These are phyloP conservation scores for Lochmaea crataegi DNA, from an alignment of 2,888 invertebrate species.

Conservation along the genomic window DNA sequence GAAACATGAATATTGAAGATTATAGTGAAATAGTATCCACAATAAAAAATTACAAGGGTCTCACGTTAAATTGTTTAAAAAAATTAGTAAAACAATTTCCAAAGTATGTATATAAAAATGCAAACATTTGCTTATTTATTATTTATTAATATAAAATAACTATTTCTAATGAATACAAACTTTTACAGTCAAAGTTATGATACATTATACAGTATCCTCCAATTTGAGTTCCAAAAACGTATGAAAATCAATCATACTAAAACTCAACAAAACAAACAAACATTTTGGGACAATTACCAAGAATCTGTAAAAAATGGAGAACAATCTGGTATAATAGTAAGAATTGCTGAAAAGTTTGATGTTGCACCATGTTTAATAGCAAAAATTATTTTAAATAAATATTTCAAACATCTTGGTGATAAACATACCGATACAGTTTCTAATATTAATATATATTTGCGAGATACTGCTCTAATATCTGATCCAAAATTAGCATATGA, in stretches of 20 bases:
- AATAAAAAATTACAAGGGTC: constrained; percentile 49
- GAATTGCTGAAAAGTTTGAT: constrained; percentile 68
- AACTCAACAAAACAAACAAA: constrained; percentile 68
- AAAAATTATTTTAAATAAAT: constrained; percentile 69
- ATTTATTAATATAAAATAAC: neutral
- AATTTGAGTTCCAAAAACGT: constrained; percentile 72
- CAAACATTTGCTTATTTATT: too few relatives aligned
- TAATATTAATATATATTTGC: constrained; percentile 69
- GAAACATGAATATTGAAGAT: constrained; percentile 42
- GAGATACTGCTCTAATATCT: constrained; percentile 78
- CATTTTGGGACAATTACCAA: constrained; percentile 66
- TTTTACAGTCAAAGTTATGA: constrained; percentile 65
- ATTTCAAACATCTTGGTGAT: constrained; percentile 58
- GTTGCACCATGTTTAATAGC: constrained; percentile 72
- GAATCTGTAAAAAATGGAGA: constrained; percentile 63
- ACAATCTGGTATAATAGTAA: constrained; percentile 71
- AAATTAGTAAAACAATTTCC: constrained; percentile 67
- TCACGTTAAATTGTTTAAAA: constrained; percentile 50
- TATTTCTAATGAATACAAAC: neutral
- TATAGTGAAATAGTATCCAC: constrained; percentile 47
- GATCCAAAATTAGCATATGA: constrained; percentile 79
- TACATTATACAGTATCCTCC: constrained; percentile 78
- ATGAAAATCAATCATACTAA: constrained; percentile 74
- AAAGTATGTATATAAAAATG: constrained; percentile 63
- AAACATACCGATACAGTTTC: constrained; percentile 59